Evolutionary conservation across 2,888 invertebrate species (phyloP), one percentile per base, ranked within the genome.

Genomic region (Metallyticus violacea): DNA sequence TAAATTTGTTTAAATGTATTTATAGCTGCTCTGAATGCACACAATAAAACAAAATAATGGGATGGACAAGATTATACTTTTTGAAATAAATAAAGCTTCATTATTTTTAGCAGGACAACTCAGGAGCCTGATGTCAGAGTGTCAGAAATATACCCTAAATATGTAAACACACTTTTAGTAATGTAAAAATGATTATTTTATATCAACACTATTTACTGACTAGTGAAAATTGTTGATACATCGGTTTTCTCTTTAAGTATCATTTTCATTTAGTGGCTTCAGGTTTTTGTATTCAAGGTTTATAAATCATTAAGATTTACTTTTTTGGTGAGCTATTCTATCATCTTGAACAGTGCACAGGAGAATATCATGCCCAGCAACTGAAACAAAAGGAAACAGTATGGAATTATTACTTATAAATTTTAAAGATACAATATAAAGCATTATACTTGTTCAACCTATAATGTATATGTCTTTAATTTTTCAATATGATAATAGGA

Each of bases 321-420:
- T n/a, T 78, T 92, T 62, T 62, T 15, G 15, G 40, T 15, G 40
- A 62, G 40, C 40, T 90, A 92, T 90, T 95, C 95, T 91, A 98
- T 97, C 93, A 97, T 95, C 91, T 96, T 95, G 92, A 97, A 97
- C 89, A 97, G 93, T 87, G 95, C 95, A 91, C 97, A 97, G 2
- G 97, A 96, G 91, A 97, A 96, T 90, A 97, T 94, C 93, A 97
- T 94, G 86, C 97, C 97, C 91, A 97, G 93, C 89, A 97, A 93
- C 97, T 97, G 94, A 88, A 94, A 95, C 87, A 89, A 90, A 91
- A 91, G 89, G 89, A 89, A 89, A 87, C n/a, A n/a, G n/a, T n/a
- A n/a, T 62, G 40, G 4, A 62, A 15, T 2, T 4, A 62, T 15
- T 62, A 62, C 9, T n/a, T n/a, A n/a, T n/a, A n/a, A n/a, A n/a